Evolutionary conservation across 2,113 vertebrate genomes (phyloP), one percentile per base, ranked within the genome.

Genomic region (Melanostigma gelatinosum): DNA sequence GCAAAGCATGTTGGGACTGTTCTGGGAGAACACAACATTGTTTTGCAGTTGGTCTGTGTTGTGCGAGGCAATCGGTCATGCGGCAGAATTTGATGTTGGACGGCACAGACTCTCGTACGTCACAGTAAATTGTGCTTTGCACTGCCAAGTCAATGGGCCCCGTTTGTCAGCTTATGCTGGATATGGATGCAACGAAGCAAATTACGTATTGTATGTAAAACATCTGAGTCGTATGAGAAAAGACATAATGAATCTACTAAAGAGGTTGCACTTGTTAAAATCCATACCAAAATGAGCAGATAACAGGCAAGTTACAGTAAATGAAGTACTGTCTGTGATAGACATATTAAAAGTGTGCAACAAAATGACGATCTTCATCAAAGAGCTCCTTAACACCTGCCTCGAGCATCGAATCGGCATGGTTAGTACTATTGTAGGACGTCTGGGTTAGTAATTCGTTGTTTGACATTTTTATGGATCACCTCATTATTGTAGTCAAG

Each of bases 381-480:
- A 78, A 74, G 18, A 27, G 48, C 40, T 82, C 20, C 58, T 76
- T 65, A 69, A 82, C 82, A 77, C 36, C 52, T 72, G 65, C 71
- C 55, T 60, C n/a, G 29, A 87, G 88, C 44, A 4, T 80, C 27
- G 75, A 55, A 79, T 69, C 65, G 50, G 27, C 79, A 44, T 55
- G 34, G 52, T 84, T 67, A 12, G 72, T 52, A 58, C 79, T 63
- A 34, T 86, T 77, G 82, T 72, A 60, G 67, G 65, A 73, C 6
- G 3, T 63, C 36, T 72, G 58, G 57, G 15, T 72, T 70, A 60
- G 62, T 69, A 79, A 81, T 80, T 85, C 63, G 4, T 68, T 66
- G 60, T 79, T 71, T 92, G 87, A 89, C 81, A 88, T 88, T 90
- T 91, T 83, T 80, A 86, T 74, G 77, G 85, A 88, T 90, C 80